Conservation (phyloP, 2,113 vertebrate species). For the Centrocercus urophasianus region DNA sequence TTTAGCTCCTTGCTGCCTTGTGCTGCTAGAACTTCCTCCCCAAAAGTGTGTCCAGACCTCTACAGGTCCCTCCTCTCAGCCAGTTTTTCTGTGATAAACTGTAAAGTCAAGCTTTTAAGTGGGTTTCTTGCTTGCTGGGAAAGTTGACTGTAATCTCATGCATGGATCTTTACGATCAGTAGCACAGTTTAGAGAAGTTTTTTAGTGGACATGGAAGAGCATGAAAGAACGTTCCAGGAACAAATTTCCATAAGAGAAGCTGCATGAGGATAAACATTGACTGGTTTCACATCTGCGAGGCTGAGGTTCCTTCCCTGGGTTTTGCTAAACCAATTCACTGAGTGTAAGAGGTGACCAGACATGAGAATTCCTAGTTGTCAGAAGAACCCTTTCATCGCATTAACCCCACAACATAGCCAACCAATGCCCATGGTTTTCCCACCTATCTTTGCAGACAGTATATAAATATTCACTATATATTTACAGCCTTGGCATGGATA, state of each 20-base stretch:
- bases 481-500: slow-evolving; percentile 30
- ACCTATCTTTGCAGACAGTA: neutral
- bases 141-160: fast-evolving
- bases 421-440: fast-evolving
- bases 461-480: neutral
- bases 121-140: neutral
- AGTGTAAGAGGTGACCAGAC: neutral
- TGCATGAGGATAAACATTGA: neutral
- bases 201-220: neutral
- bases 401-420: neutral
- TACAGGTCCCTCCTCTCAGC: neutral
- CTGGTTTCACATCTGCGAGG: neutral
- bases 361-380: neutral
- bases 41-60: neutral
- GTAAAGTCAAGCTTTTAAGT: neutral
- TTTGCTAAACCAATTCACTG: neutral
- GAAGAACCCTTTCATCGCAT: neutral
- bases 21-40: neutral
- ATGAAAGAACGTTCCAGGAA: fast-evolving
- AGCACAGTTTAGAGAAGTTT: neutral
- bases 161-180: neutral
- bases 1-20: neutral
- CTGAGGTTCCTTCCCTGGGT: neutral
- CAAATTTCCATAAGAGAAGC: neutral
- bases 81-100: neutral